Conservation (phyloP, 1,140 invertebrate species). For the Aphelenchoides fujianensis region DNA sequence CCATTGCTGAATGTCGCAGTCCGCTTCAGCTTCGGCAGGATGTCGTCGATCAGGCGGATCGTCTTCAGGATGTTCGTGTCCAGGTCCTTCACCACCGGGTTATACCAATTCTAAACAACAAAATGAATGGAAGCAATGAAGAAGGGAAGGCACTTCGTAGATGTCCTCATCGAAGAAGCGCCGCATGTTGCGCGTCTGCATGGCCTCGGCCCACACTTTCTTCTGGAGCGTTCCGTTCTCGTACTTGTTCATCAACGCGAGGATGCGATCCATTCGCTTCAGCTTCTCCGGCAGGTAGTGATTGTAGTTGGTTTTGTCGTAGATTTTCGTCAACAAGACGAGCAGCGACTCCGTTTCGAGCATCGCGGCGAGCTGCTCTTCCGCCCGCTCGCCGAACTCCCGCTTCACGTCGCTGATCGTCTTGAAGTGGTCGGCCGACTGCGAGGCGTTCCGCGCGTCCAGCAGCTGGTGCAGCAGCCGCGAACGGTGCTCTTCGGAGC, state of each 20-base stretch:
- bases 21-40: slow-evolving; percentile 30
- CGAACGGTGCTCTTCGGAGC: slow-evolving; percentile 40
- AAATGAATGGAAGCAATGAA: not conserved
- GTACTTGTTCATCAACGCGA: slow-evolving; percentile 54
- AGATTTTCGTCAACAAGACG: slow-evolving; percentile 27
- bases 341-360: slow-evolving; percentile 25
- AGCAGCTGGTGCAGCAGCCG: slow-evolving; percentile 36
- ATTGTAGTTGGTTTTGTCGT: slow-evolving; percentile 44
- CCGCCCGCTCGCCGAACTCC: slow-evolving; percentile 46
- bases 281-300: slow-evolving; percentile 37
- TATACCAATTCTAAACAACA: slow-evolving; percentile 50
- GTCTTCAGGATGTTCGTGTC: slow-evolving; percentile 51
- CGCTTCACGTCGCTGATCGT: slow-evolving; percentile 55
- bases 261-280: slow-evolving; percentile 54
- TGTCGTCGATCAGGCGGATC: slow-evolving; percentile 51
- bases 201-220: slow-evolving; percentile 59
- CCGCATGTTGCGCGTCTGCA: slow-evolving; percentile 58
- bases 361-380: slow-evolving; percentile 37
- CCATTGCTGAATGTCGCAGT: slow-evolving; percentile 36
- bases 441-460: not conserved
- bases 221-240: slow-evolving; percentile 48
- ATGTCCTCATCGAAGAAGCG: slow-evolving; percentile 62
- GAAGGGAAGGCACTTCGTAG: slow-evolving; percentile 47
- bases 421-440: slow-evolving; percentile 35
- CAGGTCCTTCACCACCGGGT: slow-evolving; percentile 53